These are phyloP conservation scores for Lagria hirta DNA, from an alignment of 2,888 invertebrate species.

Conservation along the genomic window DNA sequence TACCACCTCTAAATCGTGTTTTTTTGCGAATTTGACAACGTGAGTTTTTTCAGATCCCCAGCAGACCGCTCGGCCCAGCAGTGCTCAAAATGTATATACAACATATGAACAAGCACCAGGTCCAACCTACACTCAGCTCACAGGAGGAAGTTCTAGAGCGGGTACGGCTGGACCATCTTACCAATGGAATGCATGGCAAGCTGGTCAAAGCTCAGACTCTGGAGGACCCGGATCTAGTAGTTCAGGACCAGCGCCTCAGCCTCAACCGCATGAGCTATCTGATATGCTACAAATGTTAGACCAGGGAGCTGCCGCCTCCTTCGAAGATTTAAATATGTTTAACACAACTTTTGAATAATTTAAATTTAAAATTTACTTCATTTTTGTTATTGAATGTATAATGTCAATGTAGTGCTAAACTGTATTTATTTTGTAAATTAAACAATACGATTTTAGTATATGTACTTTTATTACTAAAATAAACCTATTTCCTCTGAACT, in stretches of 20 bases:
- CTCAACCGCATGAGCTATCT: constrained; percentile 78
- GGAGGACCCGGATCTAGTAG: constrained; percentile 56
- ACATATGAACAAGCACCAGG: constrained; percentile 78
- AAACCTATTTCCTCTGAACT: no score
- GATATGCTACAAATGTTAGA: constrained; percentile 94
- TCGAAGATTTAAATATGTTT: constrained; percentile 91
- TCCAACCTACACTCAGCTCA: constrained; percentile 78
- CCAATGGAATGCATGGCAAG: constrained; percentile 51
- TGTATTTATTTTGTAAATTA: constrained; percentile 32
- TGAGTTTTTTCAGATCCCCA: constrained; percentile 50
- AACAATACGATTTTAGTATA: constrained; percentile 29
- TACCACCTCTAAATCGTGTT: no score
- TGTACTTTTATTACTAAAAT: constrained; percentile 10
- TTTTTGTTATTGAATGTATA: constrained; percentile 25
- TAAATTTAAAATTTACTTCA: constrained; percentile 16
- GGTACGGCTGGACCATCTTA: constrained; percentile 38
- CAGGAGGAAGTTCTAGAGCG: constrained; percentile 61
- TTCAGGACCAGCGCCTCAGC: constrained; percentile 63
- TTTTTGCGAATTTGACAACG: constrained; percentile 2
- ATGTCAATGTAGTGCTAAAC: constrained; percentile 24
- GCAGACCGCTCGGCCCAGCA: constrained; percentile 65
- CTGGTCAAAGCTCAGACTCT: constrained; percentile 49
- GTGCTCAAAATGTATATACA: constrained; percentile 71
- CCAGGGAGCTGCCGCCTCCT: constrained; percentile 78
- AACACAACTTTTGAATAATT: constrained; percentile 73